These are phyloP conservation scores for Chesias legatella DNA, from an alignment of 2,888 invertebrate genomes.

Conservation along the genomic window DNA sequence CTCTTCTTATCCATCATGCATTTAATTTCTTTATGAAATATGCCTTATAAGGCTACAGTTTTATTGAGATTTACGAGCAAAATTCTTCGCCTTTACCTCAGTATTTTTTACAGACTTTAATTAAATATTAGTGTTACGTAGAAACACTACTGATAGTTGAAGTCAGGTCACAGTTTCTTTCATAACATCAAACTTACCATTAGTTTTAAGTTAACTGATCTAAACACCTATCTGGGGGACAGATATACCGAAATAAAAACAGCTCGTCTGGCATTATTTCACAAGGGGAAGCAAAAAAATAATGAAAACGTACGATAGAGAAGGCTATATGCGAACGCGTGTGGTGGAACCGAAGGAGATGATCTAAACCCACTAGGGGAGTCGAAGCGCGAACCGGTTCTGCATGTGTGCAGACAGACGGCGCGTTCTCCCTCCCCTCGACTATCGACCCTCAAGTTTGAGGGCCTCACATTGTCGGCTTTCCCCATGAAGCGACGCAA, in stretches of 20 bases:
- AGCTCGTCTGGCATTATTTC: constrained; percentile 68
- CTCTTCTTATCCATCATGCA: too few species aligned
- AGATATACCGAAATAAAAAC: constrained; percentile 67
- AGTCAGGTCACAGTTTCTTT: not conserved
- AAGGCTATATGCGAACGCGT: constrained; percentile 64
- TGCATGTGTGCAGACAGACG: constrained; percentile 75
- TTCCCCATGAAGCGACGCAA: constrained; percentile 68
- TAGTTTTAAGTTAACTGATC: constrained; percentile 4
- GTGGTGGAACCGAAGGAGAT: constrained; percentile 65
- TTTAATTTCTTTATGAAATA: too few species aligned
- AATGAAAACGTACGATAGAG: constrained; percentile 72
- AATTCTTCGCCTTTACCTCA: too few species aligned
- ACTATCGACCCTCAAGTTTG: constrained; percentile 68
- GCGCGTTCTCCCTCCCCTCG: constrained; percentile 67
- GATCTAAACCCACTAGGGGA: constrained; percentile 66
- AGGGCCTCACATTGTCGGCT: constrained; percentile 69
- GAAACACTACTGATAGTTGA: too few species aligned
- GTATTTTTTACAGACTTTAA: too few species aligned
- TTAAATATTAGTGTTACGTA: too few species aligned
- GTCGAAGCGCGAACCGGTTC: constrained; percentile 74
- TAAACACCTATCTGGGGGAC: constrained; percentile 54
- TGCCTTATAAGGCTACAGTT: too few species aligned
- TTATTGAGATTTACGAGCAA: too few species aligned
- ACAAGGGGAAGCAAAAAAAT: constrained; percentile 74
- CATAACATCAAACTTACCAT: constrained; percentile 9